phyloP scores from a whole-genome alignment of 2,888 invertebrate genomes.

The Luperina testacea region DNA sequence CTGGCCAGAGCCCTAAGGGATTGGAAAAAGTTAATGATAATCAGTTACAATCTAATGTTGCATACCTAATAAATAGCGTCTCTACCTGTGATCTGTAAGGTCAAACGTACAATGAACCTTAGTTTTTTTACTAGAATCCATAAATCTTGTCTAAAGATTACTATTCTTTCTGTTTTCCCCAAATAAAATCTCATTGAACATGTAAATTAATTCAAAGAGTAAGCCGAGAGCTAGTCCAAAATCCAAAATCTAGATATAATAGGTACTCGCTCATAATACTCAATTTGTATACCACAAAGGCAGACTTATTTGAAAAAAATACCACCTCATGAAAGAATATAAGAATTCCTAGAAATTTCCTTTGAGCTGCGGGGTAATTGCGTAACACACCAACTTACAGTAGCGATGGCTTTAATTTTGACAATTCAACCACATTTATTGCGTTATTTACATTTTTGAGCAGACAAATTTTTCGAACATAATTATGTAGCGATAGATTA shows the following conservation, averaged over 20 bases:
- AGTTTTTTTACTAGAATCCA: not conserved
- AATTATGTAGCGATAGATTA: too few species aligned
- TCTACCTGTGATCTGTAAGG: not conserved
- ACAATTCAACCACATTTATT: too few species aligned
- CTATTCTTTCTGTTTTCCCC: not conserved
- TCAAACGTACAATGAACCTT: not conserved
- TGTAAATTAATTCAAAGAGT: slow-evolving; percentile 19
- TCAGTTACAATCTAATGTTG: not conserved
- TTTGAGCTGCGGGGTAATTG: not conserved
- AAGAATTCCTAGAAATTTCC: slow-evolving; percentile 32
- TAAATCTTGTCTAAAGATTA: not conserved
- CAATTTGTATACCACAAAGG: slow-evolving; percentile 9
- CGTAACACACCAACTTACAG: too few species aligned
- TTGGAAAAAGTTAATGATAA: not conserved
- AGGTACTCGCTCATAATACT: not conserved
- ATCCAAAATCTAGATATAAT: slow-evolving; percentile 22
- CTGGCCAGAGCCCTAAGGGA: not conserved
- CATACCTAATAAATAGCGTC: not conserved
- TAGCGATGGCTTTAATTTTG: too few species aligned
- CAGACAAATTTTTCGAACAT: too few species aligned
- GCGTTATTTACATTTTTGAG: too few species aligned
- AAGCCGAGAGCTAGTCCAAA: not conserved
- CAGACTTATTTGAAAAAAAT: slow-evolving; percentile 22
- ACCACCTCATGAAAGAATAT: slow-evolving; percentile 16
- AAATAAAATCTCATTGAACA: slow-evolving; percentile 16